These are phyloP conservation scores for Cuniculus paca DNA, from an alignment of 2,797 vertebrate species.

Conservation along the genomic window DNA sequence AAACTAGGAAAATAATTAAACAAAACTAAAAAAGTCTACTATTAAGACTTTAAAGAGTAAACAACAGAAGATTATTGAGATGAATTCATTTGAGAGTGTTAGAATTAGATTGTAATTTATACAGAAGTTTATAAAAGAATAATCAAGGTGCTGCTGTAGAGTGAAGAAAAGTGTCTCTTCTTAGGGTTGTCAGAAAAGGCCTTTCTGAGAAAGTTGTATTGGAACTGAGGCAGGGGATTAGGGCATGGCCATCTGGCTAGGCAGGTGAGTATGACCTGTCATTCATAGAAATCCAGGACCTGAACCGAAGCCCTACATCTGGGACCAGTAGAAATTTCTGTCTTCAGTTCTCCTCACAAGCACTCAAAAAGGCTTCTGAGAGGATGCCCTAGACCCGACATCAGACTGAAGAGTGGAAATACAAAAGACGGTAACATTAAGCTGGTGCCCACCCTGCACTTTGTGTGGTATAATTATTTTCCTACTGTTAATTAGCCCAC, in stretches of 20 bases:
- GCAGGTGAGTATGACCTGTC: neutral
- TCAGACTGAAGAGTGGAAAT: neutral
- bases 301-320: neutral
- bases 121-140: neutral
- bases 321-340: neutral
- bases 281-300: neutral
- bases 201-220: neutral
- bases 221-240: neutral
- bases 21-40: neutral
- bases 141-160: neutral
- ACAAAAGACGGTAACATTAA: neutral
- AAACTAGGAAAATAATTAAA: neutral
- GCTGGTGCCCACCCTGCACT: neutral
- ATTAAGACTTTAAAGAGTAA: neutral
- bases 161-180: neutral
- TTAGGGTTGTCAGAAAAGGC: neutral
- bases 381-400: neutral
- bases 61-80: neutral
- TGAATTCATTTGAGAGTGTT: neutral
- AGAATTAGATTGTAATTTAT: neutral
- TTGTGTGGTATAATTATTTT: neutral
- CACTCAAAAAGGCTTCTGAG: neutral
- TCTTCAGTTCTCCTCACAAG: neutral
- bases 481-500: neutral
- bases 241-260: neutral